Evolutionary conservation across 2,888 invertebrate genomes (phyloP), one percentile per base, ranked within the genome.

Genomic region (Eristalis arbustorum): DNA sequence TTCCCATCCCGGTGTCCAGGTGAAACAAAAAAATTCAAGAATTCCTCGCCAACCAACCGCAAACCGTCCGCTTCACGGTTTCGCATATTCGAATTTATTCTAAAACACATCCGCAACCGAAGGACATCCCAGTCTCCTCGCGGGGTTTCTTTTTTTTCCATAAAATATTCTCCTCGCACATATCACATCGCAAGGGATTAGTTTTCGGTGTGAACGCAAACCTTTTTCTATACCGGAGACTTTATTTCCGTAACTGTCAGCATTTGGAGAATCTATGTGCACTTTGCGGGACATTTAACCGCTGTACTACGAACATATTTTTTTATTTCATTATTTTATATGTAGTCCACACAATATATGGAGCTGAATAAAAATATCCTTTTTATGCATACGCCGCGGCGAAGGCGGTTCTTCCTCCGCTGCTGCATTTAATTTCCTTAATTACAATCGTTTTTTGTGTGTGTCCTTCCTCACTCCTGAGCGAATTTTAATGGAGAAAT

Each of bases 221-320:
- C 87, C 87, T 83, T 87, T 83, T 87, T 83, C 87, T 87, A 83
- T 83, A 87, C 87, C 87, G 87, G 87, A 83, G 90, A 82, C 90
- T 90, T 91, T 91, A 91, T 91, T 91, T 91, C 91, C 91, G 90
- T 71, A 76, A 82, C 90, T 91, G 91, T 91, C 91, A 89, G 88
- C 90, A 89, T 90, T 91, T 91, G 90, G 76, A 84, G 91, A 91
- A 91, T 91, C 89, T 91, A 91, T 91, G 91, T 75, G 67, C 73
- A 56, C 68, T n/a, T 37, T 11, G 3, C n/a, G 37, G 56, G 57
- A 31, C 10, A 57, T 59, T 79, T 59, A 42, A 37, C 23, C 59
- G 59, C 34, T 66, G 18, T 18, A 18, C 49, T 18, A 18, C 49
- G 18, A 2, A 18, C 49, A 8, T 42, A n/a, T 49, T 49, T 6